These are phyloP conservation scores for Hypotaenidia okinawae DNA, from an alignment of 2,797 vertebrate species.

Conservation along the genomic window DNA sequence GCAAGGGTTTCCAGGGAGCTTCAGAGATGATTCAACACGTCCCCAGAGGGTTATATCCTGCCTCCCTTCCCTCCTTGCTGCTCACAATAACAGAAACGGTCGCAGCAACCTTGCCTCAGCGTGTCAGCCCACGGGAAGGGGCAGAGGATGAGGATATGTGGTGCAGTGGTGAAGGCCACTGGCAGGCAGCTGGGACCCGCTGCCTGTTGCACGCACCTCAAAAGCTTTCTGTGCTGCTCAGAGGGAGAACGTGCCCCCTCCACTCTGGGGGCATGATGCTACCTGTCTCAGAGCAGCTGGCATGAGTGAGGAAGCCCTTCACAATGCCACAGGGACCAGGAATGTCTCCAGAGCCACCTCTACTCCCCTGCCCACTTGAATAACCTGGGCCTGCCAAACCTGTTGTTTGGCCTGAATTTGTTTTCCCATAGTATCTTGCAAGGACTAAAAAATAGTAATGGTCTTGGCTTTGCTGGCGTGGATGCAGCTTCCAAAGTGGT, in stretches of 20 bases:
- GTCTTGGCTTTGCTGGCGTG: not conserved
- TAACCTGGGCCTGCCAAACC: not conserved
- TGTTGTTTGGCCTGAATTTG: not conserved
- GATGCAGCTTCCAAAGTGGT: not conserved
- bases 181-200: not conserved
- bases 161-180: not conserved
- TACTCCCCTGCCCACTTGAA: not conserved
- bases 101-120: not conserved
- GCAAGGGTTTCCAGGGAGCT: not conserved
- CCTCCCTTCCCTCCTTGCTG: not conserved
- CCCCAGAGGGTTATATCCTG: constrained; percentile 51
- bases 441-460: not conserved
- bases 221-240: not conserved
- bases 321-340: not conserved
- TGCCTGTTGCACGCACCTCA: not conserved
- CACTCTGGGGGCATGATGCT: accelerated
- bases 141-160: not conserved
- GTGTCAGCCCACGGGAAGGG: accelerated
- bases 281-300: not conserved
- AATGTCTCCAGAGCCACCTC: accelerated
- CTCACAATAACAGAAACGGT: not conserved
- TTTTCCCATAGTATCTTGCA: not conserved
- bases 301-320: not conserved
- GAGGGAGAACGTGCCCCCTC: not conserved
- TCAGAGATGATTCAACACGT: constrained; percentile 19